phyloP scores from a whole-genome alignment of 1,140 invertebrate species.

The Andrena cerasifolii region DNA sequence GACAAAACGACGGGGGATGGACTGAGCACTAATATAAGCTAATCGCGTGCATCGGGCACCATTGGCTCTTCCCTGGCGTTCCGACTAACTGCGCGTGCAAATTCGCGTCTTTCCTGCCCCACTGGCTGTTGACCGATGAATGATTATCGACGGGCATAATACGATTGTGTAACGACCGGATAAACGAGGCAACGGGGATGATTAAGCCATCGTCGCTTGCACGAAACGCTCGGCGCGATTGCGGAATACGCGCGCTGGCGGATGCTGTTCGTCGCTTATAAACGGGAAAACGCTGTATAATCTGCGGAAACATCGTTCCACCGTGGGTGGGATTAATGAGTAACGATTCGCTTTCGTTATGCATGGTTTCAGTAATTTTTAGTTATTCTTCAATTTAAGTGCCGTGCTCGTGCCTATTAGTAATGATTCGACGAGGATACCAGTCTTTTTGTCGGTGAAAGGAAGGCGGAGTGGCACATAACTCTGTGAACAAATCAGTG shows the following conservation, averaged over 20 bases:
- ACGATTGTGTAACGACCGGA: slow-evolving; percentile 51
- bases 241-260: neutral
- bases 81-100: neutral
- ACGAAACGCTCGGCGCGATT: neutral
- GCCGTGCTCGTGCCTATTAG: no score
- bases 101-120: slow-evolving; percentile 18
- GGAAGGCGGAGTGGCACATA: no score
- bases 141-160: slow-evolving; percentile 53
- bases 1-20: neutral
- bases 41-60: neutral
- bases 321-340: neutral
- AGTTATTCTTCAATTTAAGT: no score
- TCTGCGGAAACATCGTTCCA: neutral
- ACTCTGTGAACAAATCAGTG: no score
- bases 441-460: no score
- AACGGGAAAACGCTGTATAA: neutral
- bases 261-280: neutral
- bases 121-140: slow-evolving; percentile 20
- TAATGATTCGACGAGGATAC: no score
- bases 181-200: slow-evolving; percentile 44
- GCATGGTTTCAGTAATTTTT: neutral
- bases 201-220: slow-evolving; percentile 35
- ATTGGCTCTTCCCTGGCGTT: neutral
- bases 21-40: no score
- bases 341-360: neutral